These are phyloP conservation scores for Lasioglossum oenotherae DNA, from an alignment of 2,888 invertebrate species.

Conservation along the genomic window DNA sequence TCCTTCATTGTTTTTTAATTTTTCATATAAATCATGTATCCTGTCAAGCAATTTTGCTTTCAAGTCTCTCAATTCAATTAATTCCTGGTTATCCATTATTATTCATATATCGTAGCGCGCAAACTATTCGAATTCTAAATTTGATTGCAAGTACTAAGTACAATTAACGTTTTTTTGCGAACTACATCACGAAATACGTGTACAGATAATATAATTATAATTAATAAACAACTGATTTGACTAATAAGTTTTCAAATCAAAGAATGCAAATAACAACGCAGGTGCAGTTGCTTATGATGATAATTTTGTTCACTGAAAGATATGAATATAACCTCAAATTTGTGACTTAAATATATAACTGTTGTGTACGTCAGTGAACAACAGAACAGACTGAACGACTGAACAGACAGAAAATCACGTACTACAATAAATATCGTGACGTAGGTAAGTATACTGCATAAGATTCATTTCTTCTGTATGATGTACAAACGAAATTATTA, in stretches of 20 bases:
- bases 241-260: conserved; percentile 3
- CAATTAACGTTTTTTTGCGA: background rate
- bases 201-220: background rate
- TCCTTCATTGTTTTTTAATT: conserved; percentile 48
- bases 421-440: background rate
- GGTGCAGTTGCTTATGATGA: conserved; percentile 14
- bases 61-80: conserved; percentile 43
- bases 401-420: conserved; percentile 6
- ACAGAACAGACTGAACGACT: background rate
- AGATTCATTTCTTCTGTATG: background rate
- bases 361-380: background rate
- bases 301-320: background rate
- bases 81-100: conserved; percentile 53
- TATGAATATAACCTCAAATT: conserved; percentile 41
- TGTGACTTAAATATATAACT: background rate
- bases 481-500: background rate
- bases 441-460: background rate
- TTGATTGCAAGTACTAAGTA: background rate
- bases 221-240: background rate
- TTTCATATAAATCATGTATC: conserved; percentile 44
- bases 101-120: background rate
- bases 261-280: background rate
- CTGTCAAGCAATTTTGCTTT: conserved; percentile 56
- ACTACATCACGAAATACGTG: background rate
- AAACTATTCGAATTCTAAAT: background rate